A percentile compares a stretch with the other conserved stretches of the same genome.
phyloP scores from a whole-genome alignment of 2,888 invertebrate species.

The Acanthacorydalis orientalis region DNA sequence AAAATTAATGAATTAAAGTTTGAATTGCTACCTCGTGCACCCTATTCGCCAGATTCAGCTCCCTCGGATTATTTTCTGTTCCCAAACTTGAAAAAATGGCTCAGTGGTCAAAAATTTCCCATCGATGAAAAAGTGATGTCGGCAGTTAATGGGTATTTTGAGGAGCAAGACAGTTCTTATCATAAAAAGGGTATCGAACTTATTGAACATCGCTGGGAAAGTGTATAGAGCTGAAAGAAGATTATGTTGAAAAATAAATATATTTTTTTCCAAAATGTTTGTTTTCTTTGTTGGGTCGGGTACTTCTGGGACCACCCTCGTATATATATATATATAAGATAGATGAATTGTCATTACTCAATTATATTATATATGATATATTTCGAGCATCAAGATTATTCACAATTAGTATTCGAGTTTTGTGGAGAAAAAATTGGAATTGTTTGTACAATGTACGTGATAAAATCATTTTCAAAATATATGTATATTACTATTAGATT shows the following conservation, averaged over 20 bases:
- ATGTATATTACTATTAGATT: too few relatives aligned
- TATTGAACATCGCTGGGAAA: slow-evolving; percentile 7
- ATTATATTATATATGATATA: too few relatives aligned
- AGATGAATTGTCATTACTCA: too few relatives aligned
- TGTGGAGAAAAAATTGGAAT: too few relatives aligned
- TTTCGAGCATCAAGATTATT: too few relatives aligned
- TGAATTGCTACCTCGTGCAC: slow-evolving; percentile 8
- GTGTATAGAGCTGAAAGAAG: slow-evolving; percentile 9
- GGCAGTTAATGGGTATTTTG: slow-evolving; percentile 10
- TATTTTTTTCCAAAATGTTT: slow-evolving; percentile 7
- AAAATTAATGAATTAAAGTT: slow-evolving; percentile 7
- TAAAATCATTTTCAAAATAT: too few relatives aligned
- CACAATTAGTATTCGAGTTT: too few relatives aligned
- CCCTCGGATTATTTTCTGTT: slow-evolving; percentile 7
- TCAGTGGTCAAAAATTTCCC: slow-evolving; percentile 5
- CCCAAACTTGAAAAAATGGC: not conserved
- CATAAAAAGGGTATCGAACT: slow-evolving; percentile 8
- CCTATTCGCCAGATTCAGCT: slow-evolving; percentile 10
- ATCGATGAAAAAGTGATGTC: slow-evolving; percentile 9
- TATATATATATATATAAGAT: too few relatives aligned
- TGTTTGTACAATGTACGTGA: too few relatives aligned
- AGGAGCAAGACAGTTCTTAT: slow-evolving; percentile 9
- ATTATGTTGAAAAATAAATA: slow-evolving; percentile 8
- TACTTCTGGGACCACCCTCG: slow-evolving; percentile 7
- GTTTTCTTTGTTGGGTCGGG: slow-evolving; percentile 6